Evolutionary conservation across 2,113 vertebrate genomes (phyloP).

Genomic region (Megaceryle torquata): DNA sequence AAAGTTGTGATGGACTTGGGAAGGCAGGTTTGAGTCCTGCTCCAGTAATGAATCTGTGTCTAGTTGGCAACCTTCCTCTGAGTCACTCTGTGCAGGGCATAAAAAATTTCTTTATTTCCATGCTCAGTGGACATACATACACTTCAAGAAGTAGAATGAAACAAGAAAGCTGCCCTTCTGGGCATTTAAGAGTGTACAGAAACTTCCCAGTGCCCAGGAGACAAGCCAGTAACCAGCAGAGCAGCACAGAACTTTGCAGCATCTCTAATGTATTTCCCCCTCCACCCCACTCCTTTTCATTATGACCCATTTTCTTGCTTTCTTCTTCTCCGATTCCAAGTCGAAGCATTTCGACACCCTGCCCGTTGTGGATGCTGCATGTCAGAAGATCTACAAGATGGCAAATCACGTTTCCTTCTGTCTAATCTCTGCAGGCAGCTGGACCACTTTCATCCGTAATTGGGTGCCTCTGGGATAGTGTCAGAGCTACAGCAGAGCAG

Average conservation of each 20-base stretch:
- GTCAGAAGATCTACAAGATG: constrained; percentile 30
- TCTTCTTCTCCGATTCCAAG: neutral
- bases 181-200: neutral
- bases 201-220: neutral
- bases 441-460: neutral
- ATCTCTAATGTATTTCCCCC: neutral
- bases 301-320: constrained; percentile 16
- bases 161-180: neutral
- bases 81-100: neutral
- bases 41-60: rapidly evolving
- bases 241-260: neutral
- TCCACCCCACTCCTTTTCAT: neutral
- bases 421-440: constrained; percentile 51
- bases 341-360: constrained; percentile 19
- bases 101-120: neutral
- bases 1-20: neutral
- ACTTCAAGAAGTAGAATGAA: neutral
- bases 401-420: constrained; percentile 38
- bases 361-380: constrained; percentile 19
- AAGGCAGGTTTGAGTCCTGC: neutral
- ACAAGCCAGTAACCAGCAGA: neutral
- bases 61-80: neutral
- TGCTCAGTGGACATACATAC: neutral
- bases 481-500: neutral
- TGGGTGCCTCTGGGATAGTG: constrained; percentile 1